Evolutionary conservation across 2,113 vertebrate species (phyloP), one percentile per base, ranked within the genome.

Genomic region (Crocuta crocuta): DNA sequence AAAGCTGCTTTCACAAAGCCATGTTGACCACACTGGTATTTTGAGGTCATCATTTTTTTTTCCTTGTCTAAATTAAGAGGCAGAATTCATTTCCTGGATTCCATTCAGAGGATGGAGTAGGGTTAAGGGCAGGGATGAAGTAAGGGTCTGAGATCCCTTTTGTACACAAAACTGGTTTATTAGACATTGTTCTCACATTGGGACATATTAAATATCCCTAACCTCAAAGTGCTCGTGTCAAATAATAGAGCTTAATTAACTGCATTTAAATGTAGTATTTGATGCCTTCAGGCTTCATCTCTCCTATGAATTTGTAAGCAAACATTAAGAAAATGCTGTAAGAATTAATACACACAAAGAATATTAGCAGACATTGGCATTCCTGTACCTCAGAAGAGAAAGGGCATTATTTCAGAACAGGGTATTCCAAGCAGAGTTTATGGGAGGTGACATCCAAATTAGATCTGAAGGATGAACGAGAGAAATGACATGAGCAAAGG

Each of bases 271-370:
- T 48, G 24, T 76, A 79, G 28, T 61, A 7, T 78, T 68, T 71
- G 28, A 63, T 90, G 85, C 53, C 31, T 58, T 4, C 15, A 4
- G 26, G 26, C 43, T 70, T 92, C 53, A 10, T 53, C n/a, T 43
- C 61, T 82, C 73, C 31, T 81, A 71, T 21, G 16, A 43, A 78
- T 79, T 86, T 93, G 10, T 93, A 94, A 93, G 74, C 50, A 93
- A 82, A 83, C 53, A 50, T 3, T 71, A 58, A 82, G 24, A 19
- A 89, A 81, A 63, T 58, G 39, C 19, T 76, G 4, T 58, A n/a
- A 84, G 17, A 92, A 53, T 31, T 85, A 68, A 80, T 74, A 53
- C 48, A 39, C 21, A 50, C 28, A 89, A 80, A 10, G 45, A 58
- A 28, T 84, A 61, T 92, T 28, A 94, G 48, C 28, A 89, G 58